These are phyloP conservation scores for Anguilla pacifica DNA, from an alignment of 2,797 vertebrate species.

Conservation along the genomic window DNA sequence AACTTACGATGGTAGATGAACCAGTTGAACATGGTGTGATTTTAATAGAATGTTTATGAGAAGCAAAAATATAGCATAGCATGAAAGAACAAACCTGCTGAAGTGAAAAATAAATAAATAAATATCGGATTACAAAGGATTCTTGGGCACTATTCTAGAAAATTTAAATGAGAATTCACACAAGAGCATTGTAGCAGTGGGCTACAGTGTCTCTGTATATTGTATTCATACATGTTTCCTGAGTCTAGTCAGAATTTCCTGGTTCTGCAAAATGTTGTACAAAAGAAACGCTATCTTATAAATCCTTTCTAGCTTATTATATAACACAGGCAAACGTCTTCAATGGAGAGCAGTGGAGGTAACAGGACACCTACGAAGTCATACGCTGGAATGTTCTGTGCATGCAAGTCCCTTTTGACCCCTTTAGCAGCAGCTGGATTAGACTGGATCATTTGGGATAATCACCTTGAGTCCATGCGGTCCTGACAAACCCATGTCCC, in stretches of 20 bases:
- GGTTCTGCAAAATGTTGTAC: slow-evolving; percentile 27
- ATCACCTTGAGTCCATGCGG: slow-evolving; percentile 93
- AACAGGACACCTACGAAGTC: slow-evolving; percentile 9
- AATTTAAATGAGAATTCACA: neutral
- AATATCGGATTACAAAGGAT: neutral
- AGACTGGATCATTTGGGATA: slow-evolving; percentile 21
- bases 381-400: neutral
- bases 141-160: neutral
- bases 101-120: neutral
- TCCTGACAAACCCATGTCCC: slow-evolving; percentile 87
- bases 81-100: neutral
- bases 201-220: neutral
- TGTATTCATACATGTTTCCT: slow-evolving; percentile 23
- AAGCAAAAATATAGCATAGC: neutral
- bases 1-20: neutral
- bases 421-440: neutral
- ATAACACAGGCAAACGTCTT: slow-evolving; percentile 15
- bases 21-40: neutral
- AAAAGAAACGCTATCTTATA: slow-evolving; percentile 15
- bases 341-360: neutral
- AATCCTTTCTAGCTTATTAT: slow-evolving; percentile 26
- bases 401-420: neutral
- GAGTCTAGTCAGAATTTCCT: slow-evolving; percentile 34
- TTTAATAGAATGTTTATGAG: neutral
- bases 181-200: neutral